Conservation (phyloP, 1,140 invertebrate species). For the Polypedilum vanderplanki region DNA sequence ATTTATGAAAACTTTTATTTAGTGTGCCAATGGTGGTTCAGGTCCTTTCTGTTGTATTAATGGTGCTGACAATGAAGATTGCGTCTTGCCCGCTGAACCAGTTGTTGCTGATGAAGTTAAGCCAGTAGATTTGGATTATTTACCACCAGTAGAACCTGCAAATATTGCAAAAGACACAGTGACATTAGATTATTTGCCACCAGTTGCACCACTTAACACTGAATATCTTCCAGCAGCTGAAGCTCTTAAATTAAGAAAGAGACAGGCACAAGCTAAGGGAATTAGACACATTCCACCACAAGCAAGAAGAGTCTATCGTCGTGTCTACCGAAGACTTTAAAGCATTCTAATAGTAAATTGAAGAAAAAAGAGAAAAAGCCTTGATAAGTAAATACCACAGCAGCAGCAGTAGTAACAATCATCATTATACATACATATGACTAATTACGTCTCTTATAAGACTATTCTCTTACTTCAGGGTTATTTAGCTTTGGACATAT, state of each 20-base stretch:
- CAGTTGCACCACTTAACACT: neutral
- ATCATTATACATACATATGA: no score
- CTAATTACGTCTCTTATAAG: no score
- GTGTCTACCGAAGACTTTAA: neutral
- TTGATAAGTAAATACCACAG: no score
- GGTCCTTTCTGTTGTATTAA: neutral
- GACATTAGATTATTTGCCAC: neutral
- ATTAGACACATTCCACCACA: neutral
- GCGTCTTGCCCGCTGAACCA: neutral
- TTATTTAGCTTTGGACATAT: no score
- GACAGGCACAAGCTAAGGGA: neutral
- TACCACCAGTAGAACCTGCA: neutral
- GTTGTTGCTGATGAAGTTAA: neutral
- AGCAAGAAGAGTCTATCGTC: neutral
- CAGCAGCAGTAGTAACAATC: no score
- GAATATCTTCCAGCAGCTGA: no score
- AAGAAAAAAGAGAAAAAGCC: no score
- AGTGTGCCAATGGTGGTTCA: neutral
- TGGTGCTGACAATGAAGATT: neutral
- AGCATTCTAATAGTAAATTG: neutral
- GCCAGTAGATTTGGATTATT: no score
- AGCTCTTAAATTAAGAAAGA: no score
- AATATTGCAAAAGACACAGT: neutral
- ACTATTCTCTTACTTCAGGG: no score
- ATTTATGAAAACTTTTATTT: neutral